Conservation (phyloP, 2,113 vertebrate genomes). For the Myotis davidii region DNA sequence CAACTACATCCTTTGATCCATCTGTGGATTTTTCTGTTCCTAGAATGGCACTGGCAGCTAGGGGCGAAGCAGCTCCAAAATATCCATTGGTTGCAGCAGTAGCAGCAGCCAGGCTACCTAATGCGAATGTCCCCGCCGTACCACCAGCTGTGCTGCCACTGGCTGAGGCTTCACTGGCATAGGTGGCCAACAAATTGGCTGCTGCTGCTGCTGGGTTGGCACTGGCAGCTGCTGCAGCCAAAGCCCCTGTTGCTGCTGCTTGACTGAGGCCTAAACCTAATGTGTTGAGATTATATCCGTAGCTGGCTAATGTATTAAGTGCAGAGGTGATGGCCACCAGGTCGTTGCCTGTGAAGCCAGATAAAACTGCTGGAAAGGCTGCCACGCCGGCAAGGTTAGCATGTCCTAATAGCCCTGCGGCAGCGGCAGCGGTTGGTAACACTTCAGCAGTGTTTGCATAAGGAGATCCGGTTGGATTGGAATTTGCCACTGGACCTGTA, state of each 20-base stretch:
- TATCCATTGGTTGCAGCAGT: slow-evolving; percentile 94
- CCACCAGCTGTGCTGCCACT: slow-evolving; percentile 90
- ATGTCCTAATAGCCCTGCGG: slow-evolving; percentile 92
- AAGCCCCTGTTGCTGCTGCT: slow-evolving; percentile 91
- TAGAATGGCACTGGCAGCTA: slow-evolving; percentile 93
- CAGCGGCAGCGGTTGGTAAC: slow-evolving; percentile 91
- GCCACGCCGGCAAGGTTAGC: slow-evolving; percentile 93
- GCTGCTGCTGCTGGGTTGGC: slow-evolving; percentile 93
- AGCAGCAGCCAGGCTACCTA: slow-evolving; percentile 94
- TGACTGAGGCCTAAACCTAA: slow-evolving; percentile 92
- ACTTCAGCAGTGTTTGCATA: slow-evolving; percentile 95
- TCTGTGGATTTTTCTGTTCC: slow-evolving; percentile 93
- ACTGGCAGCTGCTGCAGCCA: slow-evolving; percentile 93
- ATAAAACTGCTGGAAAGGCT: slow-evolving; percentile 92
- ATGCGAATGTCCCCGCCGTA: slow-evolving; percentile 91
- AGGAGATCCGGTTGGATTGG: slow-evolving; percentile 93
- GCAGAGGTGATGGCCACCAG: slow-evolving; percentile 94
- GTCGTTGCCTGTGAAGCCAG: slow-evolving; percentile 93
- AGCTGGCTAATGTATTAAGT: slow-evolving; percentile 94
- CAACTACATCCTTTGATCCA: slow-evolving; percentile 94
- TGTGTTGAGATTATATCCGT: slow-evolving; percentile 93
- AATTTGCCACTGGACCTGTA: slow-evolving; percentile 93
- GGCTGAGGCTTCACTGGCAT: slow-evolving; percentile 92
- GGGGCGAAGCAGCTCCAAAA: slow-evolving; percentile 92
- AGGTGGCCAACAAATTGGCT: slow-evolving; percentile 93